These are phyloP conservation scores for Apostichopus japonicus DNA, from an alignment of 35 echinoderm and acorn worm genomes.

Conservation along the genomic window DNA sequence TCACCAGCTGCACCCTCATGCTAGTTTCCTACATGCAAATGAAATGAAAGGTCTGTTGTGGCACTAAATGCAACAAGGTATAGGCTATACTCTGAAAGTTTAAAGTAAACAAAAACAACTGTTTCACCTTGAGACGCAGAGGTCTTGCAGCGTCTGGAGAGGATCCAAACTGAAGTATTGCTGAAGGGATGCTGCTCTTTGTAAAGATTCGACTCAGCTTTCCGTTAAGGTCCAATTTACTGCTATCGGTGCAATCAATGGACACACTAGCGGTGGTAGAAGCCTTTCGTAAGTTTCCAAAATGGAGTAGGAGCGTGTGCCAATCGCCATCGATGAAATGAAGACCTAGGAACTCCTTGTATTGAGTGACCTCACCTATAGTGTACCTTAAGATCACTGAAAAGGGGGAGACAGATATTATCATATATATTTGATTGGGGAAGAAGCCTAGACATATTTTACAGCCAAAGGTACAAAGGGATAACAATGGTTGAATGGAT, in stretches of 20 bases:
- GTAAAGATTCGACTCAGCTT: conserved; percentile 49
- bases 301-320: conserved; percentile 35
- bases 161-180: conserved; percentile 18
- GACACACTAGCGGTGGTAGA: neutral
- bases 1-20: too few relatives aligned
- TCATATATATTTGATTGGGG: too few relatives aligned
- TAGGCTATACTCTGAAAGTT: neutral
- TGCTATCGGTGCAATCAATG: conserved; percentile 15
- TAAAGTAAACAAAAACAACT: neutral
- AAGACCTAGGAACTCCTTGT: conserved; percentile 6
- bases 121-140: conserved; percentile 8
- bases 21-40: too few relatives aligned
- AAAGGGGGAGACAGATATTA: neutral
- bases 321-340: conserved; percentile 46
- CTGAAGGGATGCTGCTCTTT: conserved; percentile 3
- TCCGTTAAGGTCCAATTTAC: neutral
- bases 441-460: too few relatives aligned
- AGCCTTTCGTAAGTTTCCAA: neutral
- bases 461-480: too few relatives aligned
- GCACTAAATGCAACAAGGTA: neutral
- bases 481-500: too few relatives aligned
- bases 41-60: too few relatives aligned
- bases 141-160: neutral
- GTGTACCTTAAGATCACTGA: conserved; percentile 45
- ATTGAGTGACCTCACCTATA: neutral